A percentile compares a stretch with the other conserved stretches of the same genome.
Evolutionary conservation across 92 coral and sea anemone species (phyloP).

Genomic region (Palythoa grandis): DNA sequence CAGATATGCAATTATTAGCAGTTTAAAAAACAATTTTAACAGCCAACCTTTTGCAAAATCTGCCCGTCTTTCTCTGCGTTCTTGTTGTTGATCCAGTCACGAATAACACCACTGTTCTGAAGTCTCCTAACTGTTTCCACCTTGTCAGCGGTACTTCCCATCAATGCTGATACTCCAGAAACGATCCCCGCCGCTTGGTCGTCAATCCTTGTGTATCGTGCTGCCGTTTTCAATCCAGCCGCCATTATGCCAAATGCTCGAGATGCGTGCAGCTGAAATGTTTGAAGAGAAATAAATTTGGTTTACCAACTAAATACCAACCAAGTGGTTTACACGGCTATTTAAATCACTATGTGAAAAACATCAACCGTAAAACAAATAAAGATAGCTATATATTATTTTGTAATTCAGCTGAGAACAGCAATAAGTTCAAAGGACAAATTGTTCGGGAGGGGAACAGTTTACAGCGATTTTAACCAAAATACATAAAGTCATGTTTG

Average conservation of each 20-base stretch:
- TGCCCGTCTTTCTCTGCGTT: constrained; percentile 25
- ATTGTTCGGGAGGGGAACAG: too few relatives aligned
- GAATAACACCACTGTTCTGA: constrained; percentile 36
- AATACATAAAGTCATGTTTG: too few relatives aligned
- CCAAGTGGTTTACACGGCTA: too few relatives aligned
- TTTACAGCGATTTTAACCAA: too few relatives aligned
- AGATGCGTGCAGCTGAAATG: constrained; percentile 21
- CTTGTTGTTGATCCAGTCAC: constrained; percentile 24
- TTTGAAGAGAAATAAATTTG: not conserved
- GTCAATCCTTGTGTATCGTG: not conserved
- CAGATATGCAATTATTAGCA: too few relatives aligned
- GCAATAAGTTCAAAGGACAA: too few relatives aligned
- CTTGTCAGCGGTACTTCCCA: constrained; percentile 26
- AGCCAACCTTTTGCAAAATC: constrained; percentile 13
- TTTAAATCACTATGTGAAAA: too few relatives aligned
- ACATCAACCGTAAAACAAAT: too few relatives aligned
- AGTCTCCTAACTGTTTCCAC: constrained; percentile 9
- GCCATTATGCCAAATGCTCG: constrained; percentile 34
- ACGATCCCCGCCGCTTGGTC: constrained; percentile 9
- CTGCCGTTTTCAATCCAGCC: not conserved
- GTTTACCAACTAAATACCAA: too few relatives aligned
- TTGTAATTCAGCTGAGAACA: too few relatives aligned
- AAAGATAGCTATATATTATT: too few relatives aligned
- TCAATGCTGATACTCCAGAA: constrained; percentile 10
- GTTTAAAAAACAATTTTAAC: too few relatives aligned